Conservation (phyloP, 2,797 vertebrate genomes). For the Cryptoprocta ferox region DNA sequence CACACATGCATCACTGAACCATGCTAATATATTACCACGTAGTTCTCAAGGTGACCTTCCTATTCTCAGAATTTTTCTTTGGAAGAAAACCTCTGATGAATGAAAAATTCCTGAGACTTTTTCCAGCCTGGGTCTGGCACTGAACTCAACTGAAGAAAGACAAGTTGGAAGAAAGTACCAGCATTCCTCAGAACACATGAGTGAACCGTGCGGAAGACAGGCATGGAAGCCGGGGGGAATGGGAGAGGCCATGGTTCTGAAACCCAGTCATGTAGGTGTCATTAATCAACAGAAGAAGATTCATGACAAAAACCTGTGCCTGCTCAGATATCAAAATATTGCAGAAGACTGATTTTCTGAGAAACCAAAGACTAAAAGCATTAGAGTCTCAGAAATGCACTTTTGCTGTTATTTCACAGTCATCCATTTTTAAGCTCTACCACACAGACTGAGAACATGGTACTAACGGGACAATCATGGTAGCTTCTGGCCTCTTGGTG, state of each 20-base stretch:
- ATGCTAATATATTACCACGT: neutral
- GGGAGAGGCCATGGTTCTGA: neutral
- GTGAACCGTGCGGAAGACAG: neutral
- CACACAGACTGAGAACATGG: neutral
- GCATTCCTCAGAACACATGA: neutral
- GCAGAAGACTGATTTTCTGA: neutral
- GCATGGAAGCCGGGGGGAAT: neutral
- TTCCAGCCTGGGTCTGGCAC: constrained; percentile 20
- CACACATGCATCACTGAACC: neutral
- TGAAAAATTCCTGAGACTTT: constrained; percentile 68
- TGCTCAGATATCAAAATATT: neutral
- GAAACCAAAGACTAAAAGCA: neutral
- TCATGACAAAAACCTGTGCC: neutral
- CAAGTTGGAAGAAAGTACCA: constrained; percentile 33
- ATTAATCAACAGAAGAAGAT: neutral
- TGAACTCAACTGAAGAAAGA: constrained; percentile 55
- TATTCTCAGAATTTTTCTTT: constrained; percentile 67
- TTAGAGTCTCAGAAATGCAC: neutral
- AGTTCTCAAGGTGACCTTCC: constrained; percentile 49
- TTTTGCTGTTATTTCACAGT: neutral
- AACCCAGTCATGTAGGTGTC: neutral
- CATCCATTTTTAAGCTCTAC: neutral
- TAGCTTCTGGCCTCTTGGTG: neutral
- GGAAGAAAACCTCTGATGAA: constrained; percentile 65
- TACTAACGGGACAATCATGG: neutral